A percentile compares a stretch with the other conserved stretches of the same genome.
These are phyloP conservation scores for Drosophila atroscutellata DNA, from an alignment of 2,888 invertebrate genomes.

Conservation along the genomic window DNA sequence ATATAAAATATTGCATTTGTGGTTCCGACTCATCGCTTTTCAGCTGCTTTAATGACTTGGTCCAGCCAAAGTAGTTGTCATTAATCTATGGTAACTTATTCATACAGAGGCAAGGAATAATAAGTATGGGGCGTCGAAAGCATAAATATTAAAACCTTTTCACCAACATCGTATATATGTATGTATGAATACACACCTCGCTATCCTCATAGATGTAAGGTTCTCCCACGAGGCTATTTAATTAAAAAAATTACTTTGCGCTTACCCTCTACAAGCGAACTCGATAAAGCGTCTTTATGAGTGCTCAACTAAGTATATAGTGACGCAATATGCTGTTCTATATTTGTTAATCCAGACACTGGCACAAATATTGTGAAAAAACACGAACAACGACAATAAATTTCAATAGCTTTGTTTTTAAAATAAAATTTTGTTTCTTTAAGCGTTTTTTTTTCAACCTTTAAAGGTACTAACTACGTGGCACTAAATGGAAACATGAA, in stretches of 20 bases:
- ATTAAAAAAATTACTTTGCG: slow-evolving; percentile 33
- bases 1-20: background rate
- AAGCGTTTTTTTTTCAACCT: slow-evolving; percentile 1
- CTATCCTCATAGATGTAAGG: background rate
- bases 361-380: slow-evolving; percentile 4
- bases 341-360: slow-evolving; percentile 11
- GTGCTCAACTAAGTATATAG: slow-evolving; percentile 27
- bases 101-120: background rate
- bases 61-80: no score
- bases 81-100: background rate
- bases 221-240: slow-evolving; percentile 34
- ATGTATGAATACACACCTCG: background rate
- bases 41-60: background rate
- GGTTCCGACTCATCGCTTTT: background rate
- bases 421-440: background rate
- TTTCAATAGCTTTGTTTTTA: slow-evolving; percentile 13
- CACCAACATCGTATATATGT: background rate
- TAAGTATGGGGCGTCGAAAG: background rate
- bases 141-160: background rate
- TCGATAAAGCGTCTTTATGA: slow-evolving; percentile 29
- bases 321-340: slow-evolving; percentile 51
- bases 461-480: slow-evolving; percentile 39
- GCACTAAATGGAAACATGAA: slow-evolving; percentile 25
- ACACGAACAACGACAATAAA: slow-evolving; percentile 19
- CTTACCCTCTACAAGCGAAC: slow-evolving; percentile 47